A percentile compares a stretch with the other conserved stretches of the same genome.
Evolutionary conservation across 1,140 invertebrate genomes (phyloP).

Genomic region (Linepithema humile): DNA sequence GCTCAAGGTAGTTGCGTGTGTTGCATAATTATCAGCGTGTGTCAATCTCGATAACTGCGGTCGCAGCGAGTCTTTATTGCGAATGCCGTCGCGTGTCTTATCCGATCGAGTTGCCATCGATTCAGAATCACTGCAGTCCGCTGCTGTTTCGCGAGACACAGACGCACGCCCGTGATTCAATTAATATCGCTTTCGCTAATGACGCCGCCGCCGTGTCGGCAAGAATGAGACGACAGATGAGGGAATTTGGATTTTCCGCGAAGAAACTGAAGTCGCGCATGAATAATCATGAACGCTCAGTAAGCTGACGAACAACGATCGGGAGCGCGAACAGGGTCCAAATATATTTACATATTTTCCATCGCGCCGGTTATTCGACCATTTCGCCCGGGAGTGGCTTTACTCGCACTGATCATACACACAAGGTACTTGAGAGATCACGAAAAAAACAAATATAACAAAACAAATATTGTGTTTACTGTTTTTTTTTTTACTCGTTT

Average conservation of each 20-base stretch:
- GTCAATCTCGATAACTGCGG: not conserved
- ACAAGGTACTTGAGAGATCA: conserved; percentile 24
- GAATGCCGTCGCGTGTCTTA: not conserved
- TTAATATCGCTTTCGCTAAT: conserved; percentile 50
- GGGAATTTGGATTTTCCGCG: conserved; percentile 32
- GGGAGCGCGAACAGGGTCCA: not conserved
- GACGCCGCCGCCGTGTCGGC: not conserved
- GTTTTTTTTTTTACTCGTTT: too few relatives aligned
- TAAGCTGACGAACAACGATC: conserved; percentile 32
- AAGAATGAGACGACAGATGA: conserved; percentile 8
- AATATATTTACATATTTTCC: conserved; percentile 60
- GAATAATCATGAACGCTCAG: conserved; percentile 51
- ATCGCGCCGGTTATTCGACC: conserved; percentile 22
- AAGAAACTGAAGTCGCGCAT: conserved; percentile 39
- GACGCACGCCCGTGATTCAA: conserved; percentile 14
- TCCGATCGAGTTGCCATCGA: not conserved
- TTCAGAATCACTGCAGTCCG: not conserved
- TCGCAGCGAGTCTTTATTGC: not conserved
- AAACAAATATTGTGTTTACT: conserved; percentile 17
- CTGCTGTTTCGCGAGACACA: not conserved
- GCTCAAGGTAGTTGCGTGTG: not conserved
- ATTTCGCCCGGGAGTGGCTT: conserved; percentile 26
- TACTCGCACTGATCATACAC: not conserved
- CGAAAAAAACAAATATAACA: conserved; percentile 36
- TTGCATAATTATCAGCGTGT: conserved; percentile 17